phyloP scores from a whole-genome alignment of 1,140 invertebrate genomes.

The Drepana arcuata region DNA sequence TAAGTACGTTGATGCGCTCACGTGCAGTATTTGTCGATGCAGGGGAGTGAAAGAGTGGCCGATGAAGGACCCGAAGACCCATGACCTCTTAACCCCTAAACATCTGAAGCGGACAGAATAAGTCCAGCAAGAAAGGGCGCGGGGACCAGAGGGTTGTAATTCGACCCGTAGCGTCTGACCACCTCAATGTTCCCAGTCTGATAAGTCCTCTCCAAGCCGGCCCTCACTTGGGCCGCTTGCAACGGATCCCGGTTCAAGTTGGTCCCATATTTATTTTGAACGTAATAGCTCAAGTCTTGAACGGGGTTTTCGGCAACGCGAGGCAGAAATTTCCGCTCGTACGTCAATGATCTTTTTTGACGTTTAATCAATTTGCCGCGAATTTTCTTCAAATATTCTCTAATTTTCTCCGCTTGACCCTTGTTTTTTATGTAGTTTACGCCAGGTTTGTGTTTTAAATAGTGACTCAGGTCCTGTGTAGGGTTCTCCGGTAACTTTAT shows the following conservation, averaged over 20 bases:
- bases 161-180: slow-evolving; percentile 20
- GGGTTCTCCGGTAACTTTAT: slow-evolving; percentile 13
- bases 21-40: too few relatives aligned
- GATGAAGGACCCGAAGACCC: too few relatives aligned
- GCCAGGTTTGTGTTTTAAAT: slow-evolving; percentile 11
- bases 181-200: slow-evolving; percentile 22
- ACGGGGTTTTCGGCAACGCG: slow-evolving; percentile 18
- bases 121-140: slow-evolving; percentile 14
- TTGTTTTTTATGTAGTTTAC: slow-evolving; percentile 10
- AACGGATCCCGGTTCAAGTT: slow-evolving; percentile 14
- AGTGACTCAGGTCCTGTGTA: slow-evolving; percentile 10
- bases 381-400: slow-evolving; percentile 3
- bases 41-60: too few relatives aligned
- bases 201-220: slow-evolving; percentile 15
- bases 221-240: slow-evolving; percentile 19
- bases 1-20: too few relatives aligned
- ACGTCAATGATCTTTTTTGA: slow-evolving; percentile 9
- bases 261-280: slow-evolving; percentile 28
- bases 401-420: slow-evolving; percentile 6
- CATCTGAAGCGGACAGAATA: too few relatives aligned
- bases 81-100: too few relatives aligned
- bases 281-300: slow-evolving; percentile 36
- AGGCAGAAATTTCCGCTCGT: slow-evolving; percentile 9
- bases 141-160: slow-evolving; percentile 23
- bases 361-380: neutral